Evolutionary conservation across 2,113 vertebrate genomes (phyloP).

Genomic region (Oxygymnocypris stewartii): DNA sequence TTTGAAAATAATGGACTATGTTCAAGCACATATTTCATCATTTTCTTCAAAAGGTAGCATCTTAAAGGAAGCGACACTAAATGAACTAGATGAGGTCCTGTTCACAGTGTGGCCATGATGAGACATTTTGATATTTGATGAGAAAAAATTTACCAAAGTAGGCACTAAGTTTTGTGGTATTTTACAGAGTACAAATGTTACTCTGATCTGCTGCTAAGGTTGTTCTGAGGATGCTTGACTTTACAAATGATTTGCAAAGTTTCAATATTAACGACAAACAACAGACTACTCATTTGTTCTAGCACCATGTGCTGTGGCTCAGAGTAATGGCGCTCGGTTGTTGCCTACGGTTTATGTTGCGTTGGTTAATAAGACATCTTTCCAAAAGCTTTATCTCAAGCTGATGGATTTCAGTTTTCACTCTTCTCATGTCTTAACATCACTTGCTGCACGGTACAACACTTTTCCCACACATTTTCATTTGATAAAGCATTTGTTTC

Average conservation of each 20-base stretch:
- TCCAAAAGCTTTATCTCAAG: constrained; percentile 1
- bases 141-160: background rate
- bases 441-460: background rate
- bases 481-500: constrained; percentile 18
- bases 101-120: background rate
- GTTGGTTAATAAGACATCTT: background rate
- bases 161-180: background rate
- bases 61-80: constrained; percentile 13
- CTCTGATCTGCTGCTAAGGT: background rate
- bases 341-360: background rate
- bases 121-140: background rate
- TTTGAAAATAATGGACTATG: constrained; percentile 38
- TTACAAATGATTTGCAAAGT: background rate
- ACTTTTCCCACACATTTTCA: background rate
- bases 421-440: constrained; percentile 3
- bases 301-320: background rate
- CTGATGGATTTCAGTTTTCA: background rate
- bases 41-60: constrained; percentile 17
- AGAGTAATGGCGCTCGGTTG: background rate
- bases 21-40: constrained; percentile 41
- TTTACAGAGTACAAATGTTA: background rate
- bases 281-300: background rate
- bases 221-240: background rate
- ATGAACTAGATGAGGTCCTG: background rate
- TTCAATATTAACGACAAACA: background rate